phyloP scores from a whole-genome alignment of 2,888 invertebrate genomes.

The Trichopria drosophilae region DNA sequence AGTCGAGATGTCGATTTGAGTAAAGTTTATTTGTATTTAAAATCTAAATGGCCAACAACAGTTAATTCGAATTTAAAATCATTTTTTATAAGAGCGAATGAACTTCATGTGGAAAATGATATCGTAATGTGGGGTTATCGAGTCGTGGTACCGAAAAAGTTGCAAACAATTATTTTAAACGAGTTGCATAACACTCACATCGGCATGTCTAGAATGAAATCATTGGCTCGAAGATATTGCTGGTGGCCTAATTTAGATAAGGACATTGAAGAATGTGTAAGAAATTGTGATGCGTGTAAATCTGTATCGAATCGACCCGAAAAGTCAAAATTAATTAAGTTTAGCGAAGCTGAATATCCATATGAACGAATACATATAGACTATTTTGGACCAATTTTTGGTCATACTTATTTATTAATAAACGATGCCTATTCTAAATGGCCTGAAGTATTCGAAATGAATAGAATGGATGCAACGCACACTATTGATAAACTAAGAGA shows the following conservation, averaged over 20 bases:
- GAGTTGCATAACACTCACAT: too few species aligned
- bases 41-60: constrained; percentile 19
- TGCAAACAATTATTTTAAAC: constrained; percentile 22
- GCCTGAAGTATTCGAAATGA: too few species aligned
- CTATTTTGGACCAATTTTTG: too few species aligned
- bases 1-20: constrained; percentile 6
- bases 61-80: too few species aligned
- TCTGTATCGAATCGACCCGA: constrained; percentile 13
- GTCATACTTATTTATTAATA: too few species aligned
- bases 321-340: constrained; percentile 18
- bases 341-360: too few species aligned
- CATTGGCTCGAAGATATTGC: constrained; percentile 28
- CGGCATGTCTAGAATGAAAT: constrained; percentile 34
- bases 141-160: constrained; percentile 28
- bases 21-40: constrained; percentile 17
- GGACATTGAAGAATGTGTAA: constrained; percentile 29
- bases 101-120: too few species aligned
- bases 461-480: constrained; percentile 24
- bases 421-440: too few species aligned
- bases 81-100: too few species aligned
- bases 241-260: constrained; percentile 35
- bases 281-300: constrained; percentile 25
- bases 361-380: too few species aligned
- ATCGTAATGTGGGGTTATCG: constrained; percentile 40
- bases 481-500: too few species aligned